Evolutionary conservation across 1,140 invertebrate species (phyloP), one percentile per base, ranked within the genome.

Genomic region (Drosophila repletoides): DNA sequence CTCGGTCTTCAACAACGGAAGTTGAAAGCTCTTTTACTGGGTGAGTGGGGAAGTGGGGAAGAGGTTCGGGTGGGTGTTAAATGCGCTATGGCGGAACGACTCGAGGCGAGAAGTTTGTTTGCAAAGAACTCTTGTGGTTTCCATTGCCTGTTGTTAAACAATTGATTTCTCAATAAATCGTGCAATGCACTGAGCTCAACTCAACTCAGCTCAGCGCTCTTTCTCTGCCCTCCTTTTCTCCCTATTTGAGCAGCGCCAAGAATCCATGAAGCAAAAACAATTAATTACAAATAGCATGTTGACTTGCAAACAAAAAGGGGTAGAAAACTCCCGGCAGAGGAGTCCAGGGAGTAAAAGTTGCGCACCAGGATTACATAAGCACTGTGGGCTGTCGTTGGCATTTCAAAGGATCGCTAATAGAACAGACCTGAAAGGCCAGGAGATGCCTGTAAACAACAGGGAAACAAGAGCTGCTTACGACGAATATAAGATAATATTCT

Each of bases 121-220:
- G 80, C 79, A 86, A 84, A 84, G 74, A 84, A 84, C 79, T 84
- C 80, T 84, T 84, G 79, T 86, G 79, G 79, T 86, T 84, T 84
- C 77, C 79, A 84, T 84, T 86, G 79, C 79, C 80, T 83, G 77
- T 83, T 84, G 79, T 84, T 84, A 86, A 84, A 84, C 79, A 84
- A 84, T 84, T 84, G 79, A 84, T 86, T 84, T 84, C 79, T 83
- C 80, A 84, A 84, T 84, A 84, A 84, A 84, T 84, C 79, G 79
- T 86, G 59, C 75, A 84, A 75, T 86, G 77, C 80, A 83, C 77
- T 83, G 64, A 45, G 34, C 38, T 9, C 52, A n/a, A n/a, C n/a
- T n/a, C n/a, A n/a, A 19, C 46, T 15, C 43, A 15, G 22, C n/a
- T 24, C 4, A 10, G 12, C 40, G 5, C 10, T 2, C 7, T 19